Evolutionary conservation across 2,113 vertebrate species (phyloP).

Genomic region (Eurystomus gularis): DNA sequence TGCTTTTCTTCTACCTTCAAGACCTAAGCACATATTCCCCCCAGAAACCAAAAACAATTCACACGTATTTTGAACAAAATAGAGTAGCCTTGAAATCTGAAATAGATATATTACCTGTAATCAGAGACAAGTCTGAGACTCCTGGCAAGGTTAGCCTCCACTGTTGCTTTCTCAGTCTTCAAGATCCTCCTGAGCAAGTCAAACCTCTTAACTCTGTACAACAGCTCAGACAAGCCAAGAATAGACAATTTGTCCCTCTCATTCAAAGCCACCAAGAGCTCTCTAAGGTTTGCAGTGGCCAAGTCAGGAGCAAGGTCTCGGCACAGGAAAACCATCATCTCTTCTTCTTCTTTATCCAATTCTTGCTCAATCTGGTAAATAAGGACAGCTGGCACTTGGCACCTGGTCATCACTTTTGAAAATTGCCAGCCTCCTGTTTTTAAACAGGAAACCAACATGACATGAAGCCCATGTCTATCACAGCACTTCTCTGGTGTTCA

Average conservation of each 20-base stretch:
- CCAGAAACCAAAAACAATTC: neutral
- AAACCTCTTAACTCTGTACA: constrained; percentile 81
- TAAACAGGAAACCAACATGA: constrained; percentile 19
- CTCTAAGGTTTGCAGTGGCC: constrained; percentile 2
- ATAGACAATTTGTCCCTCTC: constrained; percentile 58
- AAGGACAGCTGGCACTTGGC: constrained; percentile 53
- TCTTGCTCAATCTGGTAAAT: constrained; percentile 76
- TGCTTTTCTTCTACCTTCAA: neutral
- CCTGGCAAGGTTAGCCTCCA: constrained; percentile 68
- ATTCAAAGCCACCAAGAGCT: constrained; percentile 67
- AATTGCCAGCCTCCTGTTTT: neutral
- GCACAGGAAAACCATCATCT: constrained; percentile 74
- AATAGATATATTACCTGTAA: constrained; percentile 81
- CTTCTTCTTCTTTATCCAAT: constrained; percentile 76
- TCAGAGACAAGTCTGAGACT: constrained; percentile 67
- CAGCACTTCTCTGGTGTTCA: constrained; percentile 16
- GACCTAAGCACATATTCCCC: neutral
- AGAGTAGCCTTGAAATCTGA: neutral
- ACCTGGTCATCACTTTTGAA: constrained; percentile 58
- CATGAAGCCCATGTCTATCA: neutral
- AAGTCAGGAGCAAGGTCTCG: constrained; percentile 65
- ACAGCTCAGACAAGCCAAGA: constrained; percentile 74
- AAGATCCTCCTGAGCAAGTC: constrained; percentile 83
- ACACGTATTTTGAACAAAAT: neutral
- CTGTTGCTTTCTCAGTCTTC: constrained; percentile 64